Evolutionary conservation across 2,797 vertebrate genomes (phyloP), one percentile per base, ranked within the genome.

Genomic region (Galago senegalensis): DNA sequence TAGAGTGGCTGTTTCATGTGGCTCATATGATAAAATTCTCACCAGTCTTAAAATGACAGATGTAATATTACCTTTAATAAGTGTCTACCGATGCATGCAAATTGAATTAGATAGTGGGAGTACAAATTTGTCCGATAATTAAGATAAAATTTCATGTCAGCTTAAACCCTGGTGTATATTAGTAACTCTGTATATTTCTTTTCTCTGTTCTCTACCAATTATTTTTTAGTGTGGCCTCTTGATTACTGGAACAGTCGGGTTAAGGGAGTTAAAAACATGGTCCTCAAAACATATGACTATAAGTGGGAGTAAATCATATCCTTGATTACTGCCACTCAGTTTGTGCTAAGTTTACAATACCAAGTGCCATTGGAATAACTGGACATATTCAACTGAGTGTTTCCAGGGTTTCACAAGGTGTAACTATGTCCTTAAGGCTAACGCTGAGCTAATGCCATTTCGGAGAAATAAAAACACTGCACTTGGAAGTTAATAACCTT

Each of bases 51-150:
- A 99, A 99, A 98, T 99, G 99, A 99, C 99, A 99, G 98, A 98
- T 99, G 99, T 99, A 99, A 99, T 99, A 99, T 99, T 99, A 99
- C 98, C 98, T 99, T 99, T 99, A 99, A 99, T 99, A 99, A 99
- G 99, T 98, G 98, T 98, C 98, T 98, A 99, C 98, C 98, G 99
- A 99, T 99, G 99, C 99, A 99, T 99, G 99, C 98, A 99, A 99
- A 99, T 99, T 99, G 99, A 99, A 99, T 99, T 99, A 99, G 99
- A 99, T 99, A 99, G 98, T 99, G 98, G 99, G 98, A 99, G 98
- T 99, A 98, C 98, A 99, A 99, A 99, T 99, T 98, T 99, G 98
- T 98, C 98, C 23, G 97, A 99, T 99, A 99, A 99, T 99, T 99
- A 99, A 99, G 99, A 99, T 99, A 99, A 99, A 99, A 99, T 99